Percentiles rank a stretch among this genome's conserved stretches.
Evolutionary conservation across 2,888 invertebrate genomes (phyloP).

Genomic region (Prenolepis imparis): DNA sequence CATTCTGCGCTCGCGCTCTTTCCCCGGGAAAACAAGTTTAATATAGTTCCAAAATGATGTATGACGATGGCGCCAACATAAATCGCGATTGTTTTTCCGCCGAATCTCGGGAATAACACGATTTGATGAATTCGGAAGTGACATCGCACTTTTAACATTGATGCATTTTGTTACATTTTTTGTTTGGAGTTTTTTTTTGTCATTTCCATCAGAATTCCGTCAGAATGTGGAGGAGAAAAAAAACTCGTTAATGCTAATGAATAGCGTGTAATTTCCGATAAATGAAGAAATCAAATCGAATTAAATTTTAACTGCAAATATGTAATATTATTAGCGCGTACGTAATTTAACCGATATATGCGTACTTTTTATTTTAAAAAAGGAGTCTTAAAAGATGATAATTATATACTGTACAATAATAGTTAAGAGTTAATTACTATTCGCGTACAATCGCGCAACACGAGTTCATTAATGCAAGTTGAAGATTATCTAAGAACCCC

Average conservation of each 20-base stretch:
- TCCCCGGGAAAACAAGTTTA: slow-evolving; percentile 48
- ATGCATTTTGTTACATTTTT: not conserved
- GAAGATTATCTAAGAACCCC: slow-evolving; percentile 37
- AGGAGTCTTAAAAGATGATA: not conserved
- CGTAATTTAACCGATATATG: not conserved
- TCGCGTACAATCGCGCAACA: slow-evolving; percentile 7
- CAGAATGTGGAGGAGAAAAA: not conserved
- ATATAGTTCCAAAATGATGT: slow-evolving; percentile 20
- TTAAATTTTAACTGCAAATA: not conserved
- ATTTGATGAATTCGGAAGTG: not conserved
- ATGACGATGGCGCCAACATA: not conserved
- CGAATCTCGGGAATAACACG: not conserved
- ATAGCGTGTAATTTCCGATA: not conserved
- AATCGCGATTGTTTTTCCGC: slow-evolving; percentile 28
- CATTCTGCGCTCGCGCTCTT: slow-evolving; percentile 17
- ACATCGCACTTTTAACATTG: not conserved
- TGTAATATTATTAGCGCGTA: not conserved
- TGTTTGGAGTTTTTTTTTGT: not conserved
- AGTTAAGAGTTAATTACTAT: slow-evolving; percentile 13
- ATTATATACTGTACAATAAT: not conserved
- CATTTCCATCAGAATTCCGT: not conserved
- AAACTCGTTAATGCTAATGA: not conserved
- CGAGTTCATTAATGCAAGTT: slow-evolving; percentile 35
- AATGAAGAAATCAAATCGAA: not conserved
- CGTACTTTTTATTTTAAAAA: not conserved